phyloP scores from a whole-genome alignment of 2,888 invertebrate species.

The Apamea crenata region DNA sequence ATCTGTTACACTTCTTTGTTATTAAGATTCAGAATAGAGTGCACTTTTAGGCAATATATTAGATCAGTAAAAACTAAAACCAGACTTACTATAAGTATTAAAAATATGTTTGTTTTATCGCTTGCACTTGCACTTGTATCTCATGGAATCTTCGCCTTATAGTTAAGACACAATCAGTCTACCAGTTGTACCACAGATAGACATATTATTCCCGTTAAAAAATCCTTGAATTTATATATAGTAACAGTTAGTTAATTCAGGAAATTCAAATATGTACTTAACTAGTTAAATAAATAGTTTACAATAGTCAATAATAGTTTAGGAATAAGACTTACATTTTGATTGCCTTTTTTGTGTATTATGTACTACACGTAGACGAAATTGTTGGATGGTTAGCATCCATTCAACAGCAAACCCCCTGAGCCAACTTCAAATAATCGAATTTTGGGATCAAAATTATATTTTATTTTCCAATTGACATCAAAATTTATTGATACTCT shows the following conservation, averaged over 20 bases:
- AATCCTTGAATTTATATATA: slow-evolving; percentile 69
- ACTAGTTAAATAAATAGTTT: slow-evolving; percentile 81
- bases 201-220: slow-evolving; percentile 67
- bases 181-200: slow-evolving; percentile 63
- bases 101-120: slow-evolving; percentile 46
- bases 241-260: slow-evolving; percentile 70
- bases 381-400: slow-evolving; percentile 37
- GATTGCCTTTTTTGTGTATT: slow-evolving; percentile 65
- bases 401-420: slow-evolving; percentile 32
- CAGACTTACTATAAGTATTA: slow-evolving; percentile 43
- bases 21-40: slow-evolving; percentile 67
- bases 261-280: slow-evolving; percentile 84
- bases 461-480: slow-evolving; percentile 72
- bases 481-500: slow-evolving; percentile 72
- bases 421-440: slow-evolving; percentile 54
- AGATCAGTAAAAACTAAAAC: slow-evolving; percentile 71
- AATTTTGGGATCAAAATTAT: slow-evolving; percentile 87
- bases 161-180: slow-evolving; percentile 62
- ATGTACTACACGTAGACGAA: slow-evolving; percentile 51
- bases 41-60: slow-evolving; percentile 74
- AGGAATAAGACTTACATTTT: slow-evolving; percentile 74
- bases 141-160: slow-evolving; percentile 62
- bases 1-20: slow-evolving; percentile 60
- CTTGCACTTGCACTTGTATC: slow-evolving; percentile 61
- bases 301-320: slow-evolving; percentile 82